Percentiles rank a stretch among this genome's conserved stretches.
phyloP scores from a whole-genome alignment of 2,113 vertebrate genomes.

The Spea multiplicata region DNA sequence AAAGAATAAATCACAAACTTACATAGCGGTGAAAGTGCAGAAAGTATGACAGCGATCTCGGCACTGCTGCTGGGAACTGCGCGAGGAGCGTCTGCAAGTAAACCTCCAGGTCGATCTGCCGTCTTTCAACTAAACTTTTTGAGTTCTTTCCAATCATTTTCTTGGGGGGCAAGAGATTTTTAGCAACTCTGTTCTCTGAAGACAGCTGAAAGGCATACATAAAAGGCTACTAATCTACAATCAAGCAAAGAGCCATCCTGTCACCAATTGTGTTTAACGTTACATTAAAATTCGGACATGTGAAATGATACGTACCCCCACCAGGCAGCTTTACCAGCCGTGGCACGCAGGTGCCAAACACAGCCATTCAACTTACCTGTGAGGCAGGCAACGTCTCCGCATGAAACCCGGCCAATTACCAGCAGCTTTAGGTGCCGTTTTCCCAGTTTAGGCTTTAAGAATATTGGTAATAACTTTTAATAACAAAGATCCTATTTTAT shows the following conservation, averaged over 20 bases:
- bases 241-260: not conserved
- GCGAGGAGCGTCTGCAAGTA: constrained; percentile 87
- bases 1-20: constrained; percentile 63
- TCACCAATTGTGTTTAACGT: too few relatives aligned
- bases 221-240: not conserved
- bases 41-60: constrained; percentile 80
- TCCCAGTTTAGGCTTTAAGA: too few relatives aligned
- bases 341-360: too few relatives aligned
- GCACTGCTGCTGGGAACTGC: constrained; percentile 77
- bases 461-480: too few relatives aligned
- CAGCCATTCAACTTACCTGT: too few relatives aligned
- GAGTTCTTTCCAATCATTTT: constrained; percentile 98
- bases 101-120: constrained; percentile 90
- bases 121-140: constrained; percentile 87
- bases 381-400: too few relatives aligned
- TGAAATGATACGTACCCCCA: too few relatives aligned
- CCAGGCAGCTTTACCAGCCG: too few relatives aligned
- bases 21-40: constrained; percentile 92
- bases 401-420: too few relatives aligned
- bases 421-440: too few relatives aligned
- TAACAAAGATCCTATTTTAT: too few relatives aligned
- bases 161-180: constrained; percentile 89
- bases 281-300: too few relatives aligned
- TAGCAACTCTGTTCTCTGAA: constrained; percentile 85
- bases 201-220: constrained; percentile 74